Base-by-base conservation (phyloP, 2,888 invertebrate genomes). In the Latrodectus hesperus region DNA sequence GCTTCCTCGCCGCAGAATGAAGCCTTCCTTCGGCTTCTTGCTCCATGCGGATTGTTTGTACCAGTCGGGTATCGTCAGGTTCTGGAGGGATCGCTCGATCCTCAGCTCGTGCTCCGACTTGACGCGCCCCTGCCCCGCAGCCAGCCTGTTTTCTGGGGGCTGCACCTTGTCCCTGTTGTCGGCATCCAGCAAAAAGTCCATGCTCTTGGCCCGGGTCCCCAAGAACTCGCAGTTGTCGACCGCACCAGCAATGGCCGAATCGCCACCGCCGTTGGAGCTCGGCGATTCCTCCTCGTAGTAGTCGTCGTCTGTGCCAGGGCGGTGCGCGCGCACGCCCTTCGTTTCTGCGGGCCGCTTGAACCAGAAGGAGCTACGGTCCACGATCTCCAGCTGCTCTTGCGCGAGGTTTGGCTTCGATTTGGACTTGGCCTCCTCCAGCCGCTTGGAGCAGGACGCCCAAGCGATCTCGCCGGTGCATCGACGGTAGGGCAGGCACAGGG, bases 21-120 rank as follows among this genome's bases (percentile, higher is more conserved):
- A 88, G 52, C 88, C 88, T 75, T 89, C 89, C 65, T 88, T 88
- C 0, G 82, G 79, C 77, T 88, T 85, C 67, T 74, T 88, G 76
- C 86, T 89, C 84, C 89, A 88, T 68, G 80, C 91, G n/a, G 92
- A 92, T 80, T 91, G 95, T 92, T 95, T 95, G 93, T 95, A 98
- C 98, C 98, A 98, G 92, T 98, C 97, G 89, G 98, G 98, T 90
- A 98, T 96, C 93, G 97, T 96, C 91, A 98, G 95, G 92, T 97
- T 96, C 93, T 98, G 97, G 91, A 98, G 93, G 79, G 98, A 98
- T 91, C 97, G 95, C 93, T 97, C 97, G 89, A 98, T 96, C 90
- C 98, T 95, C 90, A 98, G 94, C 93, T 98, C 98, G 93, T 98
- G 97, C 93, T 98, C 98, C 89, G 98, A 98, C 92, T 88, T 88